These are phyloP conservation scores for Drosophila gunungcola DNA, from an alignment of 1,140 invertebrate species.

Conservation along the genomic window DNA sequence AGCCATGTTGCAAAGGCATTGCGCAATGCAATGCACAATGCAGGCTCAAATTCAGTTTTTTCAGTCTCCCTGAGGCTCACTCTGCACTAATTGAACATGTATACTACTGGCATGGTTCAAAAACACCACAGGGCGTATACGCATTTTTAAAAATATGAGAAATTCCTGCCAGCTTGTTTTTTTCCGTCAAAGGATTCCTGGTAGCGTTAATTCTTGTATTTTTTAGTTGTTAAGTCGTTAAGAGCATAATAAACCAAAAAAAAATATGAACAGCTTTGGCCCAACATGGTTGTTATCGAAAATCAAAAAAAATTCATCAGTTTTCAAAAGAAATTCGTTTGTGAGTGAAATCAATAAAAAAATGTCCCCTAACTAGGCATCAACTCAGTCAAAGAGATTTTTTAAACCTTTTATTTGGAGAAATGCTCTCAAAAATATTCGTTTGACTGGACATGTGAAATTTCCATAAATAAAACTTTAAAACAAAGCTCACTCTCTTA, in stretches of 20 bases:
- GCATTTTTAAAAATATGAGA: neutral
- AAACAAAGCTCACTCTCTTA: too few species aligned
- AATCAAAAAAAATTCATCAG: neutral
- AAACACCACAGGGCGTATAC: neutral
- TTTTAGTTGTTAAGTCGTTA: too few species aligned
- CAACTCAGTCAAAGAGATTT: too few species aligned
- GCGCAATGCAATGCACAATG: neutral
- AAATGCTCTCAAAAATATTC: too few species aligned
- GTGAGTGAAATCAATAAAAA: neutral
- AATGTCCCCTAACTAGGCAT: neutral
- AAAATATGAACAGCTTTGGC: too few species aligned
- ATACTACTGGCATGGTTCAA: neutral
- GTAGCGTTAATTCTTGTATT: too few species aligned
- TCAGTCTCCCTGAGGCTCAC: neutral
- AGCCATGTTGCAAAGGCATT: neutral
- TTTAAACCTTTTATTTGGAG: too few species aligned
- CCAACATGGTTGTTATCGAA: neutral
- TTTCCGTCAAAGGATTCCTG: too few species aligned
- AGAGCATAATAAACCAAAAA: too few species aligned
- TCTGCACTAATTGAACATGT: constrained; percentile 7
- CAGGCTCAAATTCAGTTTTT: constrained; percentile 2
- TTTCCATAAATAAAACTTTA: too few species aligned
- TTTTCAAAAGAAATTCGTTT: neutral
- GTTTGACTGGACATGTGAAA: too few species aligned
- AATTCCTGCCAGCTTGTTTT: neutral